These are phyloP conservation scores for Blera fallax DNA, from an alignment of 2,888 invertebrate genomes.

Conservation along the genomic window DNA sequence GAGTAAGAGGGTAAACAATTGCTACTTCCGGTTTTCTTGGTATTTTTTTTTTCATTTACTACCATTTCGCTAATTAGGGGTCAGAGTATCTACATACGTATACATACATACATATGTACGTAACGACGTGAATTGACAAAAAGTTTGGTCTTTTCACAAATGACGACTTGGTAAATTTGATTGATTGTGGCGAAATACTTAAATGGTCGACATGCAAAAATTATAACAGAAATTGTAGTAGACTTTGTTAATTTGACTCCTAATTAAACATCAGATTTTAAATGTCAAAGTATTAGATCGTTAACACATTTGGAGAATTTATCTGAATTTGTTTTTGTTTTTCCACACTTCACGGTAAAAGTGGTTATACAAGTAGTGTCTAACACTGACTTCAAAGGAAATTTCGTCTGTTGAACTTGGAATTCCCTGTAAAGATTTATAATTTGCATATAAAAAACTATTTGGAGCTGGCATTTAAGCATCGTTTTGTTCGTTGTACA, in stretches of 20 bases:
- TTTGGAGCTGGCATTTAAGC: not conserved
- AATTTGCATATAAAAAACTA: not conserved
- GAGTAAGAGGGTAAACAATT: not conserved
- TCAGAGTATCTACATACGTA: too few species aligned
- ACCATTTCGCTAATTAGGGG: not conserved
- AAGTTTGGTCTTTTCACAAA: not conserved
- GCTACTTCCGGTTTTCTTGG: slow-evolving; percentile 30
- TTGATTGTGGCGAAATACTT: slow-evolving; percentile 8
- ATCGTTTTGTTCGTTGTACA: not conserved
- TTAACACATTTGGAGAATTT: not conserved
- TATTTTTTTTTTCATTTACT: not conserved
- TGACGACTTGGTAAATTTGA: not conserved
- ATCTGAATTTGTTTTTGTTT: not conserved
- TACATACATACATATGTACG: too few species aligned
- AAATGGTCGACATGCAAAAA: not conserved
- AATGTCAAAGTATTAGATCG: not conserved
- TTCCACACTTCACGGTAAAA: not conserved
- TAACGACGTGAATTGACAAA: not conserved
- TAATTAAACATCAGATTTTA: not conserved
- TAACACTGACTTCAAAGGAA: too few species aligned
- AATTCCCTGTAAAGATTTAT: not conserved
- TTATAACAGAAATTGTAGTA: not conserved
- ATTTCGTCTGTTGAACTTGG: slow-evolving; percentile 14
- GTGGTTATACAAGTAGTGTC: not conserved
- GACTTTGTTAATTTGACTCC: not conserved